Conservation (phyloP, 2,797 vertebrate species). For the Pristis pectinata region DNA sequence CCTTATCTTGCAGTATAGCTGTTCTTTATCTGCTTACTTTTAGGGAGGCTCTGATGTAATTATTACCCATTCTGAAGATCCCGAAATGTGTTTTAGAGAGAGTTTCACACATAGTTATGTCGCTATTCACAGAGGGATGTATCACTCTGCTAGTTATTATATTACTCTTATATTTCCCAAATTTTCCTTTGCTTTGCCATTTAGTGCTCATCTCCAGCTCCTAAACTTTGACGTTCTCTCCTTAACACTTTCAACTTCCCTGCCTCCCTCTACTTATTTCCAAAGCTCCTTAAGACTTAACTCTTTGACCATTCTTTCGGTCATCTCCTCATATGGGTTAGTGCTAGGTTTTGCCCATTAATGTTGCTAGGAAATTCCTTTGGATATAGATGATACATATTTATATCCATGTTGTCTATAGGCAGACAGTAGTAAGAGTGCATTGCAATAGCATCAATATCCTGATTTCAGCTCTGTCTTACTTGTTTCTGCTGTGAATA, state of each 20-base stretch:
- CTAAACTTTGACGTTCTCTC: too few relatives aligned
- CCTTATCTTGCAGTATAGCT: constrained; percentile 7
- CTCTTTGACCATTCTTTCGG: not conserved
- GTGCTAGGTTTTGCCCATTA: not conserved
- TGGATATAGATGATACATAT: not conserved
- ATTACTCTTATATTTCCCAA: not conserved
- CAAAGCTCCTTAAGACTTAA: not conserved
- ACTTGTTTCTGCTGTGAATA: not conserved
- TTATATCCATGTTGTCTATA: not conserved
- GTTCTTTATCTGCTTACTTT: not conserved
- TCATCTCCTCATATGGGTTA: not conserved
- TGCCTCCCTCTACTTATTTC: not conserved
- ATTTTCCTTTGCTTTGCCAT: not conserved
- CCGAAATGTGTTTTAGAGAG: not conserved
- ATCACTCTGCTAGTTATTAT: not conserved
- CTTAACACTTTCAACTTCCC: not conserved
- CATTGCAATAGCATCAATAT: not conserved
- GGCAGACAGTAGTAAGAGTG: not conserved
- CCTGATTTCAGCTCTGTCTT: not conserved
- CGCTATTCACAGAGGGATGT: not conserved
- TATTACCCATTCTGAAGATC: not conserved
- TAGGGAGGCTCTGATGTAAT: constrained; percentile 19
- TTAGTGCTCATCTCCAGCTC: not conserved
- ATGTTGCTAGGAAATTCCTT: not conserved
- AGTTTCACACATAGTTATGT: not conserved